Evolutionary conservation across 2,888 invertebrate species (phyloP).

Genomic region (Dasysyrphus tricinctus): DNA sequence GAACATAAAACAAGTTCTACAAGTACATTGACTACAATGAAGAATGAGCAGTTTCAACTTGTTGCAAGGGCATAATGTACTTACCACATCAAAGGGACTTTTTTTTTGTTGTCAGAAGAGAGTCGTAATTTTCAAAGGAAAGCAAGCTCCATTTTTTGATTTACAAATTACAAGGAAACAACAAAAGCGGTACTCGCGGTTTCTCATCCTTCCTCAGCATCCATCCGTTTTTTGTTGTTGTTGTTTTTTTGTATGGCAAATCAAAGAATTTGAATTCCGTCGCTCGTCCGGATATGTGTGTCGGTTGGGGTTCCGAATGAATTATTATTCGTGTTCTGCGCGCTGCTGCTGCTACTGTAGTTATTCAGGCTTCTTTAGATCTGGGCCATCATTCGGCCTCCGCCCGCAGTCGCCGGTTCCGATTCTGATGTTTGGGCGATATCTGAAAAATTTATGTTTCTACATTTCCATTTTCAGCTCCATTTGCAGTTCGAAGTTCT

Average conservation of each 20-base stretch:
- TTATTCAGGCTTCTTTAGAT: conserved; percentile 52
- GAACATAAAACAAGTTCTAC: conserved; percentile 28
- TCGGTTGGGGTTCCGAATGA: conserved; percentile 57
- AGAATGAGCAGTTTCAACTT: conserved; percentile 13
- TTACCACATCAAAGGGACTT: conserved; percentile 32
- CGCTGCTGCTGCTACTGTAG: conserved; percentile 40
- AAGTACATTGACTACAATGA: neutral
- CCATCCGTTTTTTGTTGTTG: neutral
- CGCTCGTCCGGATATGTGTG: conserved; percentile 51
- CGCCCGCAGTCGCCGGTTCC: conserved; percentile 6
- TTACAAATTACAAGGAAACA: conserved; percentile 34
- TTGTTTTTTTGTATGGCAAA: conserved; percentile 30
- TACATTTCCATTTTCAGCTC: conserved; percentile 46
- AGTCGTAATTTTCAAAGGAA: conserved; percentile 46
- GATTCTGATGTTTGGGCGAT: conserved; percentile 59
- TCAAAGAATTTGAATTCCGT: conserved; percentile 67
- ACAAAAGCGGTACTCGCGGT: conserved; percentile 41
- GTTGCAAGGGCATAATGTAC: conserved; percentile 38
- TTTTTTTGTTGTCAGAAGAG: neutral
- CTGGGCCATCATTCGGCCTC: conserved; percentile 56
- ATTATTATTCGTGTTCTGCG: conserved; percentile 49
- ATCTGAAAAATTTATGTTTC: conserved; percentile 65
- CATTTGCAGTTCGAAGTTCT: conserved; percentile 46
- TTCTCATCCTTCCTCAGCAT: conserved; percentile 11
- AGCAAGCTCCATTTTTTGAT: conserved; percentile 6